phyloP scores from a whole-genome alignment of 2,888 invertebrate species.

The Calameuta pallipes region DNA sequence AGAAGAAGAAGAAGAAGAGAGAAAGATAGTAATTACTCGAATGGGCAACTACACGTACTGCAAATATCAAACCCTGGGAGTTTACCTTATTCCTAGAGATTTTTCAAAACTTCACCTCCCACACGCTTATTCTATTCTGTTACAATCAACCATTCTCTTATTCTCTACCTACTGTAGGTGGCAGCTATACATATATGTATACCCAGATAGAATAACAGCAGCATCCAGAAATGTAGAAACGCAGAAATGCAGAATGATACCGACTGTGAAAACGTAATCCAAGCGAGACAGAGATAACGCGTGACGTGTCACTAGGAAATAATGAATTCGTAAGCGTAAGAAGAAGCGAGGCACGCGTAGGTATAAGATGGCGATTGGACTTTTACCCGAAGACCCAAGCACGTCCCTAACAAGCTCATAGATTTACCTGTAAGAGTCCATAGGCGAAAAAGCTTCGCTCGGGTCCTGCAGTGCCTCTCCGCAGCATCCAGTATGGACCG shows the following conservation, averaged over 20 bases:
- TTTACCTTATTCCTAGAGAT: background rate
- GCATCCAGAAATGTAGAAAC: background rate
- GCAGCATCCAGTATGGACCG: background rate
- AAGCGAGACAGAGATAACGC: background rate
- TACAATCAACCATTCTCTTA: background rate
- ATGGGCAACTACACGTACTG: background rate
- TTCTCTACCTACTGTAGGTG: background rate
- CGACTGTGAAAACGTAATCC: background rate
- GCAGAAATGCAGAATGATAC: background rate
- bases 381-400: background rate
- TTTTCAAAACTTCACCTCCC: background rate
- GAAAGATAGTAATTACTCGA: background rate
- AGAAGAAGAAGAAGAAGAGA: no score
- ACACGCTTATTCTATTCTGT: background rate
- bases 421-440: background rate
- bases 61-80: background rate
- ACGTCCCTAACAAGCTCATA: constrained; percentile 6
- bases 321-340: background rate
- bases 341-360: background rate
- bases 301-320: background rate
- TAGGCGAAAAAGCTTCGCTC: background rate
- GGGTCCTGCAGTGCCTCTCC: background rate
- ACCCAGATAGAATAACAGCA: background rate
- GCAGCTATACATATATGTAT: background rate
- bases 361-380: background rate